Conservation (phyloP, 2,113 vertebrate genomes). For the Syrmaticus mikado region DNA sequence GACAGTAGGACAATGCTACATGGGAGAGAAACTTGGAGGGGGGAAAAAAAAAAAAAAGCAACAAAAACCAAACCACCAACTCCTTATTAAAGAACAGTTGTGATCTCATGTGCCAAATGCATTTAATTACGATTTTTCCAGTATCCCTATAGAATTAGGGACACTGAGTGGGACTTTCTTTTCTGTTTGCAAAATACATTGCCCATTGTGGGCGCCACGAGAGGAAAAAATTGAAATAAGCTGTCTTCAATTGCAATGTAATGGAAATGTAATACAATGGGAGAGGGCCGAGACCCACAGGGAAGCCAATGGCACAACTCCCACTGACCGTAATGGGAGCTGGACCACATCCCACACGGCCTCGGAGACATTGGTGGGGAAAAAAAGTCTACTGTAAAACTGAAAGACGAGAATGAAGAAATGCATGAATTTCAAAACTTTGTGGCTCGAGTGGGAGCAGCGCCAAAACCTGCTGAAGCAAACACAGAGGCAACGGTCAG, state of each 20-base stretch:
- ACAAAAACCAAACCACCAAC: not conserved
- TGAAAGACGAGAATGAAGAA: conserved; percentile 66
- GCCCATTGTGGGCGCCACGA: conserved; percentile 66
- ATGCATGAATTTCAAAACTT: conserved; percentile 46
- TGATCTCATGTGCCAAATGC: conserved; percentile 41
- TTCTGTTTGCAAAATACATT: conserved; percentile 60
- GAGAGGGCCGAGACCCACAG: conserved; percentile 59
- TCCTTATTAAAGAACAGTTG: conserved; percentile 9
- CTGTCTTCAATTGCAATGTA: conserved; percentile 59
- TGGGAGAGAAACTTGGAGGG: not conserved
- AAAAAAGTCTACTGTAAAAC: conserved; percentile 1
- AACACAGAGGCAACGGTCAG: conserved; percentile 15
- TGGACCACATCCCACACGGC: conserved; percentile 41
- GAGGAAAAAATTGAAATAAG: conserved; percentile 59
- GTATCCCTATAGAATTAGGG: conserved; percentile 36
- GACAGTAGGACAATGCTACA: conserved; percentile 16
- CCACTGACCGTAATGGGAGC: conserved; percentile 69
- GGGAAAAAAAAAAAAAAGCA: not conserved
- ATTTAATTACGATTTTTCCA: conserved; percentile 62
- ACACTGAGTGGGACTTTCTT: conserved; percentile 31
- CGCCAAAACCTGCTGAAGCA: conserved; percentile 24
- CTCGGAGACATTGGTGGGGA: conserved; percentile 13
- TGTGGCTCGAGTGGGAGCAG: conserved; percentile 34
- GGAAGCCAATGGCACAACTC: conserved; percentile 66
- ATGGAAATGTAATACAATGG: conserved; percentile 69